Evolutionary conservation across 2,797 vertebrate genomes (phyloP).

Genomic region (Melanotaenia trifasciata): DNA sequence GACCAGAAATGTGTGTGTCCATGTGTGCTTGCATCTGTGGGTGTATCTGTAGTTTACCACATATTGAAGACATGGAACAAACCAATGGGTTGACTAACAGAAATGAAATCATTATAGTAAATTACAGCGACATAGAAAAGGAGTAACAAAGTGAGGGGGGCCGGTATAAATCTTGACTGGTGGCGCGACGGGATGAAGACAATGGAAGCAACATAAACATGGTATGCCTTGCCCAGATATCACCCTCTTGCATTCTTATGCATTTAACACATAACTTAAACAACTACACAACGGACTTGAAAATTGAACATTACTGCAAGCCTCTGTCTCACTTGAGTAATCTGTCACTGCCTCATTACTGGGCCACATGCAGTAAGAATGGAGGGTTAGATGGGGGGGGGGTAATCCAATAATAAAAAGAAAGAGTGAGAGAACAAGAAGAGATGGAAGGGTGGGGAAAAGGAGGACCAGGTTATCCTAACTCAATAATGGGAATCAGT

Average conservation of each 20-base stretch:
- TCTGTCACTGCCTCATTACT: slow-evolving; percentile 81
- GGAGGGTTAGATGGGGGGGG: slow-evolving; percentile 36
- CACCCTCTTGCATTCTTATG: slow-evolving; percentile 32
- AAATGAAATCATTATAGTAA: slow-evolving; percentile 23
- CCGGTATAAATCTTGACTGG: slow-evolving; percentile 6
- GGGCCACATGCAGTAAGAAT: slow-evolving; percentile 53
- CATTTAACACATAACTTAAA: slow-evolving; percentile 31
- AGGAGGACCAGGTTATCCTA: slow-evolving; percentile 60
- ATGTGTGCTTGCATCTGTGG: background rate
- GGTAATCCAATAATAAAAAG: slow-evolving; percentile 61
- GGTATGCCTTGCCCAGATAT: slow-evolving; percentile 21
- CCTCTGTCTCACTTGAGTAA: slow-evolving; percentile 54
- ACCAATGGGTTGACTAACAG: slow-evolving; percentile 40
- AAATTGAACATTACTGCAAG: slow-evolving; percentile 35
- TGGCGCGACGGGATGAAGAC: slow-evolving; percentile 16
- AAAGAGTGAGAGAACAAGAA: slow-evolving; percentile 37
- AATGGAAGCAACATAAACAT: slow-evolving; percentile 15
- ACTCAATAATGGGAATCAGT: slow-evolving; percentile 61
- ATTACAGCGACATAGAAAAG: slow-evolving; percentile 29
- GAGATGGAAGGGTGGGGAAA: slow-evolving; percentile 19
- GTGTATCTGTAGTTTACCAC: slow-evolving; percentile 25
- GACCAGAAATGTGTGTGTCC: slow-evolving; percentile 21
- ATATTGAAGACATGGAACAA: slow-evolving; percentile 45
- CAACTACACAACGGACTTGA: slow-evolving; percentile 16
- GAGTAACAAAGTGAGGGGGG: background rate